Base-by-base conservation (phyloP, 2,888 invertebrate species). In the Melanargia galathea region DNA sequence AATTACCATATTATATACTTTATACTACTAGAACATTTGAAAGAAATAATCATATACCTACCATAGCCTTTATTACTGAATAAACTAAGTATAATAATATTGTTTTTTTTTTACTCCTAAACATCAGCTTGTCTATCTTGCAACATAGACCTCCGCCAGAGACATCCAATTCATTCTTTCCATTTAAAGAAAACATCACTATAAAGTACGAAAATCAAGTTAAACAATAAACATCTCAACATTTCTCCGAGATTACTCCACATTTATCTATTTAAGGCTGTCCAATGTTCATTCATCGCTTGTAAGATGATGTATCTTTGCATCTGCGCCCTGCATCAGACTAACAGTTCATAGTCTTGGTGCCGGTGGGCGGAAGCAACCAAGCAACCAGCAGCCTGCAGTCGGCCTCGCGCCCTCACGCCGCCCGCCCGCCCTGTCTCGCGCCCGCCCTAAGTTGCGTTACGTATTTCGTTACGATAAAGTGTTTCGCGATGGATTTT, bases 351-450 rank as follows among this genome's bases (percentile, higher is more conserved):
- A 18, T 24, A 40, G 1, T 54, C 52, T n/a, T 1, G 48, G 8
- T 26, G 13, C 24, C 26, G 11, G 51, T 43, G 7, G 43, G 0
- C 10, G n/a, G n/a, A n/a, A n/a, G n/a, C n/a, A n/a, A n/a, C n/a
- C n/a, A n/a, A n/a, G 16, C 18, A 7, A 13, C 13, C 13, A n/a
- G 24, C 48, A 13, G 8, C 7, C 57, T 30, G 38, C 59, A 65
- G 65, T 65, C 59, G 59, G 65, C 65, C 63, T 51, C 11, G 59
- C 56, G 51, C 63, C 43, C 16, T 8, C 55, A 38, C 43, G 51
- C 43, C 54, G 59, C 55, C 65, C 65, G 62, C 65, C 59, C 63
- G 63, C 63, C 63, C 60, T 56, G 22, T 16, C 30, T 33, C 54
- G 51, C 63, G 60, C 60, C 59, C 60, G 54, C 63, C 59, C 55